Conservation (phyloP, 2,797 vertebrate genomes). For the Peromyscus attwateri region DNA sequence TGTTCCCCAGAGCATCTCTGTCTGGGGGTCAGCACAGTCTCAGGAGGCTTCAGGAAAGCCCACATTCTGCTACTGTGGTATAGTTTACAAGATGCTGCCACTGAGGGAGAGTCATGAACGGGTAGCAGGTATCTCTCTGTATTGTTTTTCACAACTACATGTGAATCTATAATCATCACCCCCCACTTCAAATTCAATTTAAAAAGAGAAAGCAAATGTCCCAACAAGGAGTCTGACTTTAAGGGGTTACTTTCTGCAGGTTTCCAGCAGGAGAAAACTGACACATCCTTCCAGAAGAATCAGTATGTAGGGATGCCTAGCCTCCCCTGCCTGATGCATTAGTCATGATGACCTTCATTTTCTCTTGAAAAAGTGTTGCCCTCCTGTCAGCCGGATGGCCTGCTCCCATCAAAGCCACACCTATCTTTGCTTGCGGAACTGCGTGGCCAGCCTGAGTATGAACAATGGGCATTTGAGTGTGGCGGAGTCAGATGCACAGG, state of each 20-base stretch:
- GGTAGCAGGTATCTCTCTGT: not conserved
- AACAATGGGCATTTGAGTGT: not conserved
- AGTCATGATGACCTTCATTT: not conserved
- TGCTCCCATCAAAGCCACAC: not conserved
- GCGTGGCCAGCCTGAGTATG: accelerated
- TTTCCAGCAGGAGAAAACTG: not conserved
- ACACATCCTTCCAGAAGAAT: not conserved
- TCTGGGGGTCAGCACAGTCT: not conserved
- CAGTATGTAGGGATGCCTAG: not conserved
- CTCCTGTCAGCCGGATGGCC: not conserved
- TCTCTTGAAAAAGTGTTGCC: not conserved
- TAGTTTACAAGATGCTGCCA: not conserved
- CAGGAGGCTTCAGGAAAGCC: not conserved
- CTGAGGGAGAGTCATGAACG: not conserved
- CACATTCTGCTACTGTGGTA: not conserved
- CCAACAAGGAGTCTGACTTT: not conserved
- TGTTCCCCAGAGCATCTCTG: not conserved
- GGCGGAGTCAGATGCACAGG: not conserved
- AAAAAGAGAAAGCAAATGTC: not conserved
- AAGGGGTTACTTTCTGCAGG: not conserved
- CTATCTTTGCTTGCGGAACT: not conserved
- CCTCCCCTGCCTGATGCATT: not conserved
- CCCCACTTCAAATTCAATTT: not conserved
- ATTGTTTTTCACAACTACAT: not conserved
- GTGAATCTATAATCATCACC: not conserved